Evolutionary conservation across 2,888 invertebrate species (phyloP).

Genomic region (Hipparchia semele): DNA sequence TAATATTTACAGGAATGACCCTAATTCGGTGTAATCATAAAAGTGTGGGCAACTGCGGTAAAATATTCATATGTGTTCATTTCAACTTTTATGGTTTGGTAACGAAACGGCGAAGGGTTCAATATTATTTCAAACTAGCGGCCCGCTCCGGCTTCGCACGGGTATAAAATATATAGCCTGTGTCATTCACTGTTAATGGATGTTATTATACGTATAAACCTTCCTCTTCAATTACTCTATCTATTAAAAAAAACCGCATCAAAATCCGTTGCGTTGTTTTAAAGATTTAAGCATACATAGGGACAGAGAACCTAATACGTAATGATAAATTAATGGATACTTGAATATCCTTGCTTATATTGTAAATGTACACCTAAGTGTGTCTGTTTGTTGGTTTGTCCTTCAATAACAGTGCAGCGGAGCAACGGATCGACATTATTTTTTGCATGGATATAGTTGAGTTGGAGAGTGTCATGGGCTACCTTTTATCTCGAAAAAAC

Average conservation of each 20-base stretch:
- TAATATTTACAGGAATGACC: conserved; percentile 39
- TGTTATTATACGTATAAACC: no score
- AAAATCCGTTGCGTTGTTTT: no score
- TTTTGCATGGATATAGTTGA: background rate
- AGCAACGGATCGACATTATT: background rate
- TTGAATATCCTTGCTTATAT: background rate
- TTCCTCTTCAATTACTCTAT: no score
- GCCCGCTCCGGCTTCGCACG: no score
- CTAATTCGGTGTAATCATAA: conserved; percentile 33
- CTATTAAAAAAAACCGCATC: no score
- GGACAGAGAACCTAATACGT: background rate
- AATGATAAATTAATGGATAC: background rate
- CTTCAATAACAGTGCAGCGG: background rate
- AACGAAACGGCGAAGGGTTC: conserved; percentile 18
- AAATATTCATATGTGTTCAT: conserved; percentile 37
- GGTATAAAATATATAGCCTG: no score
- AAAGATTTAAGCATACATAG: no score
- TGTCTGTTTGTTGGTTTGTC: background rate
- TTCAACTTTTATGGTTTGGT: conserved; percentile 30
- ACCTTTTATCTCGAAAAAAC: no score
- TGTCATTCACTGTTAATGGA: no score
- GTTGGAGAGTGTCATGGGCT: no score
- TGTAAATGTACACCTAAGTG: background rate
- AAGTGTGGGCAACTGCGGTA: conserved; percentile 32
- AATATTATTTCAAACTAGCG: background rate